These are phyloP conservation scores for Hoplias malabaricus DNA, from an alignment of 2,113 vertebrate species.

Conservation along the genomic window DNA sequence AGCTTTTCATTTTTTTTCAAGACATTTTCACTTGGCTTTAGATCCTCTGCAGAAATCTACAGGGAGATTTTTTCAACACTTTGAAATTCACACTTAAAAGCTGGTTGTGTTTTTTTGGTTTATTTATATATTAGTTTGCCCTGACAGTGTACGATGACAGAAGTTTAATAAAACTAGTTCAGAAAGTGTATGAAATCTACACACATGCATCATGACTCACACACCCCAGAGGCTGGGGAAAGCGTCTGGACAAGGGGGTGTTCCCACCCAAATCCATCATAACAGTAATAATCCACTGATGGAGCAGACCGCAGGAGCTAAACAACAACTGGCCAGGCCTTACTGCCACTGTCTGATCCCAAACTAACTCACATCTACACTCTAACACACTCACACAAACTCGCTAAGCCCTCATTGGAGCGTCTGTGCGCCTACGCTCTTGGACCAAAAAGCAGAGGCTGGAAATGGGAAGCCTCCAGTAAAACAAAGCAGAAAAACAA, in stretches of 20 bases:
- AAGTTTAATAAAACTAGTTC: not conserved
- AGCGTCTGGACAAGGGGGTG: conserved; percentile 26
- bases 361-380: not conserved
- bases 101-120: no score
- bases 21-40: no score
- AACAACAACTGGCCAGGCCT: conserved; percentile 10
- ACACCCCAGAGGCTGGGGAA: conserved; percentile 29
- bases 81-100: no score
- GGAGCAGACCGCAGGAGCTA: conserved; percentile 10
- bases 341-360: conserved; percentile 15
- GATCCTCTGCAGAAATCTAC: no score
- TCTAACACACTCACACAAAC: no score
- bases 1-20: no score
- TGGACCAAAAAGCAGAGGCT: conserved; percentile 14
- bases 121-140: no score
- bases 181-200: not conserved
- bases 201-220: conserved; percentile 36
- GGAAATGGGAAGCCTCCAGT: conserved; percentile 35
- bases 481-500: not conserved
- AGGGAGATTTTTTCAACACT: no score
- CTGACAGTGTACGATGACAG: no score
- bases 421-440: conserved; percentile 17
- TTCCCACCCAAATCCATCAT: conserved; percentile 30
- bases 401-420: not conserved
- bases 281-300: conserved; percentile 42